These are phyloP conservation scores for Eupithecia insigniata DNA, from an alignment of 2,888 invertebrate species.

Conservation along the genomic window DNA sequence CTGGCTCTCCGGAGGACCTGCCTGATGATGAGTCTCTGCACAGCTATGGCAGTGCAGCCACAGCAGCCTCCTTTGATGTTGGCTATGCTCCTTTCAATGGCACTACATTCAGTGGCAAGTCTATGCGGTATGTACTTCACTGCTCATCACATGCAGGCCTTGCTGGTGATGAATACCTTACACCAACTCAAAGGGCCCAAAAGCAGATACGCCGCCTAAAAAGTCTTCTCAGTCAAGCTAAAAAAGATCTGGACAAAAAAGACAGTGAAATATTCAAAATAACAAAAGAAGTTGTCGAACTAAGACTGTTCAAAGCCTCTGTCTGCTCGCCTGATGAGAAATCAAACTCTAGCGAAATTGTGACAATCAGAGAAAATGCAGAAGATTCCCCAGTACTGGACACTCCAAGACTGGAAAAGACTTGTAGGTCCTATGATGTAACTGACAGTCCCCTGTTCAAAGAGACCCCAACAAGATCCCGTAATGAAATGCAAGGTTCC, in stretches of 20 bases:
- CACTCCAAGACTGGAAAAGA: constrained; percentile 71
- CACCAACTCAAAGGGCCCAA: constrained; percentile 94
- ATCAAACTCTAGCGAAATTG: constrained; percentile 90
- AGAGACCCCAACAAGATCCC: constrained; percentile 74
- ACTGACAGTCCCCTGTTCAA: constrained; percentile 79
- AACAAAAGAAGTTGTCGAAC: constrained; percentile 91
- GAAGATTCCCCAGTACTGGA: constrained; percentile 69
- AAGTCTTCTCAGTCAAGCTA: constrained; percentile 88
- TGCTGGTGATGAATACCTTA: constrained; percentile 92
- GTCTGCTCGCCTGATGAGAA: constrained; percentile 91
- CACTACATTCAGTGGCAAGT: constrained; percentile 88
- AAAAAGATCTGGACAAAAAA: constrained; percentile 90
- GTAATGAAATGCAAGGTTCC: constrained; percentile 89
- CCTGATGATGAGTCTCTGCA: constrained; percentile 91
- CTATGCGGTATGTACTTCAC: constrained; percentile 92
- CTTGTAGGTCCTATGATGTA: constrained; percentile 74
- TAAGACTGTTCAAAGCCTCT: constrained; percentile 91
- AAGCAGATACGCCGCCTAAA: constrained; percentile 91
- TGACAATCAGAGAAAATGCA: constrained; percentile 89
- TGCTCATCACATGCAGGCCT: constrained; percentile 91
- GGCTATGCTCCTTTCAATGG: constrained; percentile 91
- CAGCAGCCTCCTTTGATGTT: constrained; percentile 92
- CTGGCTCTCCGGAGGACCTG: constrained; percentile 85
- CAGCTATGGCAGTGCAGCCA: constrained; percentile 91
- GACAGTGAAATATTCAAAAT: constrained; percentile 91